These are phyloP conservation scores for Cyrtodaria siliqua DNA, from an alignment of 2,888 invertebrate species.

Conservation along the genomic window DNA sequence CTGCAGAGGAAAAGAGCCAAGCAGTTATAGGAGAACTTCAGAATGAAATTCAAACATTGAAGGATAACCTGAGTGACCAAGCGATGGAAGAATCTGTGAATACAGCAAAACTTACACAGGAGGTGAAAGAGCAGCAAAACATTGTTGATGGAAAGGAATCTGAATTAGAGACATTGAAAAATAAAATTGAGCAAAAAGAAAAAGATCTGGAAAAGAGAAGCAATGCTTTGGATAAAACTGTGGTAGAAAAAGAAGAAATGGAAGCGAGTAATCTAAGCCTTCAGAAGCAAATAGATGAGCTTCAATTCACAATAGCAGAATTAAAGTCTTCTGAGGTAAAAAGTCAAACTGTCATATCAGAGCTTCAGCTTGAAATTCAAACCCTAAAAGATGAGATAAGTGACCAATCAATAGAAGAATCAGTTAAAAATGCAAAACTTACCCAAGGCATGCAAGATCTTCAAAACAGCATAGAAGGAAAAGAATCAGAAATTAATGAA, in stretches of 20 bases:
- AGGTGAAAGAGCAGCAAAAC: constrained; percentile 36
- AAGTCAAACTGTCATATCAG: background rate
- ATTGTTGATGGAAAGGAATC: constrained; percentile 23
- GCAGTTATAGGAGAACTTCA: background rate
- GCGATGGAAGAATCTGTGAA: constrained; percentile 49
- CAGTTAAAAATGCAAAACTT: constrained; percentile 39
- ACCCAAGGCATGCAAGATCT: constrained; percentile 49
- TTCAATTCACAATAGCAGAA: background rate
- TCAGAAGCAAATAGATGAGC: constrained; percentile 12
- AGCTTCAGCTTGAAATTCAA: constrained; percentile 20
- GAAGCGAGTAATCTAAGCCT: constrained; percentile 1
- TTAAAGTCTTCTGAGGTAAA: background rate
- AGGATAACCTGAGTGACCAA: constrained; percentile 52
- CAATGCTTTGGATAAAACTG: constrained; percentile 5
- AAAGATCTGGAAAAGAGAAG: constrained; percentile 8
- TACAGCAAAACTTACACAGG: constrained; percentile 32
- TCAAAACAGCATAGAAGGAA: constrained; percentile 26
- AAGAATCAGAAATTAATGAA: constrained; percentile 3
- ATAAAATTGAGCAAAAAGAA: constrained; percentile 15
- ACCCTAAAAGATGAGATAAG: constrained; percentile 42
- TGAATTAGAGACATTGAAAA: constrained; percentile 23
- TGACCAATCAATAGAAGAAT: constrained; percentile 30
- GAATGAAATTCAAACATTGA: constrained; percentile 14
- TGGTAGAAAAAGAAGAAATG: constrained; percentile 7
- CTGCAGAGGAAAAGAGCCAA: background rate